Conservation (phyloP, 1,140 invertebrate species). For the Metopolophium dirhodum region DNA sequence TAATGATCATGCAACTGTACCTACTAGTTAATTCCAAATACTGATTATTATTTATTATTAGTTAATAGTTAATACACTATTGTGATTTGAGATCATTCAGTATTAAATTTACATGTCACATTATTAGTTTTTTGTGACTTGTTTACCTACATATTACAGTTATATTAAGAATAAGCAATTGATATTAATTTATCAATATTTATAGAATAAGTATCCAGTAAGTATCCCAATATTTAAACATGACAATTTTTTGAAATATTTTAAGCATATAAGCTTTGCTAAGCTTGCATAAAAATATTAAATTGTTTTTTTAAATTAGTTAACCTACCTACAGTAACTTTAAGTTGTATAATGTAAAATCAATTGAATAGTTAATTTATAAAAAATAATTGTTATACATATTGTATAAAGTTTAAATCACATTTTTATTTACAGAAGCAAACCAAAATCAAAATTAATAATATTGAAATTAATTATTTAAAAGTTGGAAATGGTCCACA, state of each 20-base stretch:
- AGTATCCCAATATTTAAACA: neutral
- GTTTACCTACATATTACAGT: neutral
- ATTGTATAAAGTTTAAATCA: neutral
- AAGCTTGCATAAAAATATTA: neutral
- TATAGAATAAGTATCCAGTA: neutral
- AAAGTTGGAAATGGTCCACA: slow-evolving; percentile 74
- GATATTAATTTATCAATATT: neutral
- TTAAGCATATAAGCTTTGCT: neutral
- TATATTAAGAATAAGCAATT: neutral
- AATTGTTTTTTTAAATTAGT: no score
- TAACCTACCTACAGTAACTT: neutral
- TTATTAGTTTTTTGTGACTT: no score
- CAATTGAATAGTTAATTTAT: neutral
- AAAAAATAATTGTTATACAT: neutral
- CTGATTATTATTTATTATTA: no score
- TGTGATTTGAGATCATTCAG: neutral
- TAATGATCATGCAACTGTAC: neutral
- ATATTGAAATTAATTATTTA: slow-evolving; percentile 74
- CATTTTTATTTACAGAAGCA: slow-evolving; percentile 34
- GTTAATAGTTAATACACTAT: neutral
- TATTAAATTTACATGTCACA: neutral
- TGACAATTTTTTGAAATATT: no score
- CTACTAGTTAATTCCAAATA: no score
- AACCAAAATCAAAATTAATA: slow-evolving; percentile 68
- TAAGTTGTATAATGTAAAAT: neutral